Percentiles rank a stretch among this genome's conserved stretches.
phyloP scores from a whole-genome alignment of 2,113 vertebrate genomes.

The Hemibagrus wyckioides region DNA sequence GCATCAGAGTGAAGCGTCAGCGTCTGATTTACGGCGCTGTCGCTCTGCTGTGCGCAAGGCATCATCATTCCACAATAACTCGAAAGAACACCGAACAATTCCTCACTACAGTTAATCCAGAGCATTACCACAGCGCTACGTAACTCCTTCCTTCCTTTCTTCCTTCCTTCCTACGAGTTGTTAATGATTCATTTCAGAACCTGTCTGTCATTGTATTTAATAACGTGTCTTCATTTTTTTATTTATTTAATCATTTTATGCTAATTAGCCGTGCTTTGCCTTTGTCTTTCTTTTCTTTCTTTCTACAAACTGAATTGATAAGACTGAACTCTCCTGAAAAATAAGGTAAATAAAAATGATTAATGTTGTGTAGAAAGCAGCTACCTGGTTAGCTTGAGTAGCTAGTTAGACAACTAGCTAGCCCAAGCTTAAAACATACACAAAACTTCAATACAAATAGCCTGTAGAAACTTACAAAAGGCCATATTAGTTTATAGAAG shows the following conservation, averaged over 20 bases:
- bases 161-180: background rate
- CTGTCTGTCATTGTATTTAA: background rate
- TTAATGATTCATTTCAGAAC: background rate
- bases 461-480: no score
- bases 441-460: background rate
- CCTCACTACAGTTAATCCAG: background rate
- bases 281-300: background rate
- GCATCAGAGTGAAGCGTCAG: conserved; percentile 55
- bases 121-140: background rate
- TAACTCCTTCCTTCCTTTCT: background rate
- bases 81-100: background rate
- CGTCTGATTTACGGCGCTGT: background rate
- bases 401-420: background rate
- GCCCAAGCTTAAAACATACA: background rate
- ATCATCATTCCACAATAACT: background rate
- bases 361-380: background rate
- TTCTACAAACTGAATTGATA: background rate
- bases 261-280: background rate
- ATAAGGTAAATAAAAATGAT: background rate
- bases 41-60: background rate
- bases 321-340: no score
- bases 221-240: background rate
- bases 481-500: no score
- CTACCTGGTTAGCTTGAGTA: background rate
- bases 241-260: background rate